Base-by-base conservation (phyloP, 1,140 invertebrate genomes). In the Ladona fulva region DNA sequence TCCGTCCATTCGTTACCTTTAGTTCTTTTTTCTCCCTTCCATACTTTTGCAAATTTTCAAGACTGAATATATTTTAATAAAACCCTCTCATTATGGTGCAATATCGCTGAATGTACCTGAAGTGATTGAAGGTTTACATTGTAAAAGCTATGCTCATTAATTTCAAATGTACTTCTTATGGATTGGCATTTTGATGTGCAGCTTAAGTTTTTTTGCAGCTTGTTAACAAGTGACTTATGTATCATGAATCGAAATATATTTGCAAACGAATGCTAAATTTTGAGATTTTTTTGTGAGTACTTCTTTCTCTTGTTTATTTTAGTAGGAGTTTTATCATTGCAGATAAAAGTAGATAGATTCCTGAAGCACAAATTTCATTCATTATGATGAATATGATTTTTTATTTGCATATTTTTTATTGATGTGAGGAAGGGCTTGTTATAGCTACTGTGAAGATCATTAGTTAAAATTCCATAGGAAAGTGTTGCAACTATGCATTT, bases 21-120 rank as follows among this genome's bases (percentile, higher is more conserved):
- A 6, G 14, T 22, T 66, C 14, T 12, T 19, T 12, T 66, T 66
- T 6, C 52, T 66, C n/a, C n/a, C 52, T 66, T 3, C 16, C 14
- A 22, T 19, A 19, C 14, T 12, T 22, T 66, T 3, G 52, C 14
- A 22, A 12, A 19, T 19, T 66, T 66, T 66, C n/a, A 66, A 66
- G 52, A 66, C 52, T 66, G 52, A 66, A 66, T 66, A 66, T 66
- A 66, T 66, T 66, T 66, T 66, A 66, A 66, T 66, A 66, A 19
- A 22, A 19, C 52, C 14, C n/a, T 22, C 16, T 66, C 14, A 19
- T 66, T 66, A 22, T 66, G 52, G 52, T 66, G 52, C 52, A 66
- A 66, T 66, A 19, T 66, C 14, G n/a, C 52, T 37, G 52, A 16
- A 66, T 66, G 52, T 66, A 66, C n/a, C 16, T 66, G 52, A 22